Evolutionary conservation across 2,888 invertebrate species (phyloP), one percentile per base, ranked within the genome.

Genomic region (Callosobruchus maculatus): DNA sequence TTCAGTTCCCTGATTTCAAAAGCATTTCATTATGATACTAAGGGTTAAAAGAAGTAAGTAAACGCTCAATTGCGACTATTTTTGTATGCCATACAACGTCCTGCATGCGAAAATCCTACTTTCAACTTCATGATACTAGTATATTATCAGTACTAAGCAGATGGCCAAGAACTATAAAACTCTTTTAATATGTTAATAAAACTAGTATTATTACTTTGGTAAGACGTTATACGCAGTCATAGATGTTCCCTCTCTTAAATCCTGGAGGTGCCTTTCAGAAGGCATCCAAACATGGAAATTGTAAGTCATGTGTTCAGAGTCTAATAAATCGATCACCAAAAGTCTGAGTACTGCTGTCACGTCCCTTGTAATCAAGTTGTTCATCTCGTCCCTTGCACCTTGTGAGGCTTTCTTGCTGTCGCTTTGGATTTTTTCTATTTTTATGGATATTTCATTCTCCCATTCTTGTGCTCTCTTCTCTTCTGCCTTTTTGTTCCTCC

Each of bases 261-360:
- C 82, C 21, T 90, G 88, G 20, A 88, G 78, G 20, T 92, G 86
- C 0, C 90, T 90, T 22, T 93, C 92, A 20, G 88, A 88, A 0
- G 93, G 93, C 72, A 91, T 89, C 95, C 95, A 95, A 75, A 95
- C 88, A 7, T 92, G 92, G 78, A 94, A 85, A 82, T 90, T 84
- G 3, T 88, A 89, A 73, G 83, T 83, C 26, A 82, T 82, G 2
- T 84, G 76, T 0, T 81, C 76, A 22, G 77, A 74, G 3, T 78
- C 76, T 1, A 80, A 81, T 70, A 84, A 84, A 78, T 90, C 89
- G 31, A 88, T 80, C 13, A 90, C 82, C 31, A 88, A 85, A 73
- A 90, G 79, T 82, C 88, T 89, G 72, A 88, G 79, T 71, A 90
- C 81, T 0, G 88, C 80, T 13, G 85, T 84, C 20, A 89, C 88